Evolutionary conservation across 2,888 invertebrate species (phyloP), one percentile per base, ranked within the genome.

Genomic region (Ephialtes manifestator): DNA sequence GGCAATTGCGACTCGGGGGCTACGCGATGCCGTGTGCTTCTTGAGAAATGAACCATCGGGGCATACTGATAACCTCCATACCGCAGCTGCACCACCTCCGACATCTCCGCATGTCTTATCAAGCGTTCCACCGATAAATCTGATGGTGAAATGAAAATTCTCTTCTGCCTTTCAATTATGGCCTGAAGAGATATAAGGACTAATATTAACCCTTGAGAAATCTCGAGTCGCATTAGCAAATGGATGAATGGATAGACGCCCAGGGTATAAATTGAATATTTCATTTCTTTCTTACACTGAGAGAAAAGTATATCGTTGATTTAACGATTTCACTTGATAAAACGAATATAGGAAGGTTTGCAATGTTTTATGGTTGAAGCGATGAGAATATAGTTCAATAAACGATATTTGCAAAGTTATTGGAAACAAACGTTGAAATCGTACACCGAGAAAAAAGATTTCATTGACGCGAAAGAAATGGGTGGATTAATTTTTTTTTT

Each of bases 41-140:
- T 86, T 87, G 86, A 88, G 84, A 87, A 88, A 88, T 87, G 85
- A 85, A 83, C 78, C 67, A 67, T 60, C 79, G 48, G 55, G 71
- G 20, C 31, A 58, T 31, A 71, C 75, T 82, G 85, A 82, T 85
- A 82, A 82, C 68, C 74, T 65, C 67, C 58, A 28, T 46, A 53
- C 81, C 48, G 48, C 58, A 48, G 18, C 75, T 67, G 78, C 65
- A 70, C 70, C 48, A 78, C 78, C 75, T 70, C 70, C 55, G 43
- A 13, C 8, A 11, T 58, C 74, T 58, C 63, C 43, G 39, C 75
- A 55, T 82, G 79, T 85, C 85, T 85, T 79, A 85, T 85, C 79
- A 75, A 82, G 75, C 79, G 82, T 82, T 79, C 76, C 65, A 82
- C 65, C 85, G 79, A 85, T 85, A 85, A 85, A 85, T 82, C 70